phyloP scores from a whole-genome alignment of 2,888 invertebrate species.

The Catocala nupta region DNA sequence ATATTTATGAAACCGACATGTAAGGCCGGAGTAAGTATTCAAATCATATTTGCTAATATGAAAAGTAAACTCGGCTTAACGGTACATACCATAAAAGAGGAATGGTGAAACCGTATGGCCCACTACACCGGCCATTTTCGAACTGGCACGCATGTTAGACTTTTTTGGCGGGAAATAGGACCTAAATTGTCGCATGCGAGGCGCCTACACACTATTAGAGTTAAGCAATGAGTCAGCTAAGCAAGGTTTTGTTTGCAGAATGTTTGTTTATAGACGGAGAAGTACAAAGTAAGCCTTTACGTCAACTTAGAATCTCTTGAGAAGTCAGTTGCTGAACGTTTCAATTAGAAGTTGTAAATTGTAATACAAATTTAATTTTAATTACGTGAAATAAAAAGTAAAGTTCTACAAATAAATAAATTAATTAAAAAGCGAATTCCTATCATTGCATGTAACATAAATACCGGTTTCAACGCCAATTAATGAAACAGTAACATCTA shows the following conservation, averaged over 20 bases:
- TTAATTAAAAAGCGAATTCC: no score
- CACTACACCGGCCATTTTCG: conserved; percentile 59
- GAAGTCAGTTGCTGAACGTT: no score
- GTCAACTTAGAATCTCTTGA: no score
- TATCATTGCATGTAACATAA: no score
- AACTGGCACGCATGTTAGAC: conserved; percentile 35
- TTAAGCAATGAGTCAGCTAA: background rate
- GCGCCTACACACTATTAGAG: conserved; percentile 12
- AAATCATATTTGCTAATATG: conserved; percentile 55
- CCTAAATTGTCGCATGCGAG: conserved; percentile 24
- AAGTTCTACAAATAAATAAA: no score
- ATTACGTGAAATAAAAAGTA: no score
- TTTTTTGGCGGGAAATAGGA: conserved; percentile 38
- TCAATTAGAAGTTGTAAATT: no score
- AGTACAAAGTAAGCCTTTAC: background rate
- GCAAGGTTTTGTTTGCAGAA: background rate
- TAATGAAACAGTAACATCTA: no score
- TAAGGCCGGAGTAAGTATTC: conserved; percentile 35
- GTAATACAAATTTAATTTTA: no score
- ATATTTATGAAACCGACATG: conserved; percentile 1
- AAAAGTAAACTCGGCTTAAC: conserved; percentile 62
- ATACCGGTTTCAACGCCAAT: no score
- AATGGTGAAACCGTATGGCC: conserved; percentile 65
- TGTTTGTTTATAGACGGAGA: background rate
- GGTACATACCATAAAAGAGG: conserved; percentile 60